phyloP scores from a whole-genome alignment of 2,797 vertebrate genomes.

The Vespertilio murinus region DNA sequence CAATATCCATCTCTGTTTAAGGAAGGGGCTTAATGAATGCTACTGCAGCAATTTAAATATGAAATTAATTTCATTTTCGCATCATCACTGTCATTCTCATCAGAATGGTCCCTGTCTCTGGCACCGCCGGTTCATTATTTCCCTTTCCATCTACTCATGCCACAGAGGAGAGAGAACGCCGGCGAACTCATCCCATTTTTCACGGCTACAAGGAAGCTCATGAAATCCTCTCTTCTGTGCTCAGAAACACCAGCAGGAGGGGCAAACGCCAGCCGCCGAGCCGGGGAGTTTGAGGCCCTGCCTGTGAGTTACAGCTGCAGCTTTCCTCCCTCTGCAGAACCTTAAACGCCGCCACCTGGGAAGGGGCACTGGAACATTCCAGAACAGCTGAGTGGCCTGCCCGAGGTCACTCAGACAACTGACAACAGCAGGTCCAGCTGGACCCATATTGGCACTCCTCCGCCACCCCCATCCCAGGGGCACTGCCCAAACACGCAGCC shows the following conservation, averaged over 20 bases:
- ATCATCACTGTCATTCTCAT: not conserved
- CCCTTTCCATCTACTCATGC: slow-evolving; percentile 18
- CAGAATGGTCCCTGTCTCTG: not conserved
- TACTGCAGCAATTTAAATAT: slow-evolving; percentile 49
- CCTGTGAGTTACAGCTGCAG: not conserved
- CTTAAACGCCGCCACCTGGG: not conserved
- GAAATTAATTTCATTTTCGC: slow-evolving; percentile 50
- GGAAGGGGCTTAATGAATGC: slow-evolving; percentile 25
- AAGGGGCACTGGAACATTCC: not conserved
- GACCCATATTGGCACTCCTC: not conserved
- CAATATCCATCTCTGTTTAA: slow-evolving; percentile 44
- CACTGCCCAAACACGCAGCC: not conserved
- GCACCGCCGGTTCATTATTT: slow-evolving; percentile 47
- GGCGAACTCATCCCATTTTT: not conserved
- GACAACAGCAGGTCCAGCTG: not conserved
- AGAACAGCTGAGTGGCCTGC: not conserved
- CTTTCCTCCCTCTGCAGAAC: not conserved
- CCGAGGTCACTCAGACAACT: not conserved
- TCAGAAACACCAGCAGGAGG: not conserved
- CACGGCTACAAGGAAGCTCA: not conserved
- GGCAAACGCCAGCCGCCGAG: not conserved
- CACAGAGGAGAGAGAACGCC: not conserved
- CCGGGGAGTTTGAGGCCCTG: too few relatives aligned
- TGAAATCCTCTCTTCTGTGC: not conserved
- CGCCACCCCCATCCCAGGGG: not conserved